These are phyloP conservation scores for Lamproptera curius DNA, from an alignment of 2,888 invertebrate species.

Conservation along the genomic window DNA sequence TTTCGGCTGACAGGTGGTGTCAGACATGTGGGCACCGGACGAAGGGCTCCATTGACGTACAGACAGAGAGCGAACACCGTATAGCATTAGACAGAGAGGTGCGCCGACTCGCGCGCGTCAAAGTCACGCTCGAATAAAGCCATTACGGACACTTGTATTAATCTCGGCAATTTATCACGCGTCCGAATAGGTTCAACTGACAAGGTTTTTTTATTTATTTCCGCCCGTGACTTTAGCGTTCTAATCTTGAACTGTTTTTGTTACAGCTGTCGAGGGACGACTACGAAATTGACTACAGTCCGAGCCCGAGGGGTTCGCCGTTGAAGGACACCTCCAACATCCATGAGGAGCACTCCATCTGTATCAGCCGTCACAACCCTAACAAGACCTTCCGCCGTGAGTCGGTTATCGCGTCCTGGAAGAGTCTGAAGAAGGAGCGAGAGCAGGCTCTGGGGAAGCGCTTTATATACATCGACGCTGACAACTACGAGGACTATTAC, in stretches of 20 bases:
- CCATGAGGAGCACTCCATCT: constrained; percentile 59
- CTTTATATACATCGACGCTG: constrained; percentile 63
- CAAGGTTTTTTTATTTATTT: constrained; percentile 17
- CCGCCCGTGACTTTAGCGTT: constrained; percentile 5
- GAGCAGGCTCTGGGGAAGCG: constrained; percentile 69
- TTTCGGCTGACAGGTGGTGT: constrained; percentile 55
- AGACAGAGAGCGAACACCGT: constrained; percentile 39
- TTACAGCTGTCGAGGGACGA: constrained; percentile 72
- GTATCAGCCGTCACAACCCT: constrained; percentile 71
- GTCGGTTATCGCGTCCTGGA: constrained; percentile 74
- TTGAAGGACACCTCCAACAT: constrained; percentile 69
- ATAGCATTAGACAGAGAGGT: constrained; percentile 46
- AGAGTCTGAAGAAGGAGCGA: constrained; percentile 68
- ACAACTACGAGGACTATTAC: constrained; percentile 64
- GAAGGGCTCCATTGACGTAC: constrained; percentile 59
- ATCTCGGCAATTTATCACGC: constrained; percentile 41
- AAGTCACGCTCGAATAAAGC: constrained; percentile 46
- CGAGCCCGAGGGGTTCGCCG: constrained; percentile 65
- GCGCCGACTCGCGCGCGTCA: constrained; percentile 31
- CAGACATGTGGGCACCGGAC: constrained; percentile 58
- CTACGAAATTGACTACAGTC: constrained; percentile 65
- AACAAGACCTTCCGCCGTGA: constrained; percentile 72
- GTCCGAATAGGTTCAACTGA: constrained; percentile 28
- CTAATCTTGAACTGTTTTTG: constrained; percentile 36
- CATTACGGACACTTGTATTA: constrained; percentile 42